phyloP scores from a whole-genome alignment of 1,140 invertebrate genomes.

The Drosophila insularis region DNA sequence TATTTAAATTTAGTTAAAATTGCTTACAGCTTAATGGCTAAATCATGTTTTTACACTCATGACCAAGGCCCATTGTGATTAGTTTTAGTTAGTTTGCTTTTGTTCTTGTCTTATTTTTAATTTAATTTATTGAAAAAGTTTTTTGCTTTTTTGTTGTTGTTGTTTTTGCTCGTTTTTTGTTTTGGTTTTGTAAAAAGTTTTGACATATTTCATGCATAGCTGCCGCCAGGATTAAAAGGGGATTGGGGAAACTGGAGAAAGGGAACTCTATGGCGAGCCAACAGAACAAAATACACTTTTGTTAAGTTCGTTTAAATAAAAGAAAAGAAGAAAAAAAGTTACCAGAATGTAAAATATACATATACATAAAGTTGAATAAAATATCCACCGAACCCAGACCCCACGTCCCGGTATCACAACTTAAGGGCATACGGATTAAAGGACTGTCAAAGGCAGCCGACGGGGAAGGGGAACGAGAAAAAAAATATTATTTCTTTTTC shows the following conservation, averaged over 20 bases:
- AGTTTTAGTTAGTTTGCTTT: slow-evolving; percentile 20
- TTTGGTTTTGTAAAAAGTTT: slow-evolving; percentile 58
- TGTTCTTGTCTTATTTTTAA: slow-evolving; percentile 26
- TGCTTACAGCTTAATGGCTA: slow-evolving; percentile 40
- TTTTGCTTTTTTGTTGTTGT: slow-evolving; percentile 5
- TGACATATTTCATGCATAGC: slow-evolving; percentile 65
- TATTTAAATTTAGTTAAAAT: slow-evolving; percentile 14
- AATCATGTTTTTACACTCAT: slow-evolving; percentile 47
- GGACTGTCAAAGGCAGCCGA: neutral
- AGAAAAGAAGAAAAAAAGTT: slow-evolving; percentile 19
- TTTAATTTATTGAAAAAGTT: slow-evolving; percentile 17
- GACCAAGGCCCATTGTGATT: slow-evolving; percentile 9
- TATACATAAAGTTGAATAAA: slow-evolving; percentile 28
- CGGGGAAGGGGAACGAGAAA: neutral
- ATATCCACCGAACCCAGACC: neutral
- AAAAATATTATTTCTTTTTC: slow-evolving; percentile 4
- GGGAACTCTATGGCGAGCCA: slow-evolving; percentile 30
- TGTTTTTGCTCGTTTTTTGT: neutral
- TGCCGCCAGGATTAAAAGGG: slow-evolving; percentile 19
- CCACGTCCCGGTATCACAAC: too few relatives aligned
- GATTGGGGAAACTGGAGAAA: slow-evolving; percentile 17
- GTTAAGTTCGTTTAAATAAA: slow-evolving; percentile 25
- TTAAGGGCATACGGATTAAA: slow-evolving; percentile 17
- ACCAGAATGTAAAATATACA: slow-evolving; percentile 33
- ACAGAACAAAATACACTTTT: slow-evolving; percentile 24